A percentile compares a stretch with the other conserved stretches of the same genome.
Evolutionary conservation across 2,113 vertebrate genomes (phyloP).

Genomic region (Prunella himalayana): DNA sequence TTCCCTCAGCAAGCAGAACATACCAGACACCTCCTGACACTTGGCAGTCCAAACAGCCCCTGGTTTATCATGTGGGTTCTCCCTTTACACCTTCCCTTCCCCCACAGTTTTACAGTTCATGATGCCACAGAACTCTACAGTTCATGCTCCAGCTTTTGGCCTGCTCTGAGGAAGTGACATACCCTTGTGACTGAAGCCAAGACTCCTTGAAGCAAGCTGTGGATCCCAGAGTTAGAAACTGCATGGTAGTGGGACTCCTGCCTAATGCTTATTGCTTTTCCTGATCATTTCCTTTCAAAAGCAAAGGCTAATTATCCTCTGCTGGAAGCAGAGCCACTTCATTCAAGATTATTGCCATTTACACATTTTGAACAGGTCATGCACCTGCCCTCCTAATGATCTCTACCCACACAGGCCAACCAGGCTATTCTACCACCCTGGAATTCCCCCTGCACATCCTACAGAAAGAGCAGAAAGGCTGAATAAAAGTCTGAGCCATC

Average conservation of each 20-base stretch:
- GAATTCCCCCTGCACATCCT: background rate
- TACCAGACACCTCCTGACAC: background rate
- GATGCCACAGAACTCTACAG: background rate
- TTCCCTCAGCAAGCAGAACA: background rate
- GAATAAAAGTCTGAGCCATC: background rate
- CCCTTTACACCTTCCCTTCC: background rate
- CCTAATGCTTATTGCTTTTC: background rate
- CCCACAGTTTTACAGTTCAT: background rate
- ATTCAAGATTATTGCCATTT: background rate
- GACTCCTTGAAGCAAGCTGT: background rate
- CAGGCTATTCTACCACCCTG: background rate
- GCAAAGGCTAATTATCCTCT: background rate
- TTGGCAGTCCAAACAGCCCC: background rate
- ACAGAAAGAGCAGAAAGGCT: background rate
- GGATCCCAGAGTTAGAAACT: background rate
- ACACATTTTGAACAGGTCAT: background rate
- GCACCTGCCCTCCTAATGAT: background rate
- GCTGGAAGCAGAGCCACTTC: background rate
- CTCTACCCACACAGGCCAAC: background rate
- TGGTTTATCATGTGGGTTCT: background rate
- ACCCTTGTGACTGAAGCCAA: background rate
- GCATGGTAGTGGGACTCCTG: background rate
- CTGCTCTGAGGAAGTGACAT: background rate
- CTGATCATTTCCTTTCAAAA: slow-evolving; percentile 6
- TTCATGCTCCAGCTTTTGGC: background rate